Evolutionary conservation across 2,797 vertebrate species (phyloP).

Genomic region (Premnoplex brunnescens): DNA sequence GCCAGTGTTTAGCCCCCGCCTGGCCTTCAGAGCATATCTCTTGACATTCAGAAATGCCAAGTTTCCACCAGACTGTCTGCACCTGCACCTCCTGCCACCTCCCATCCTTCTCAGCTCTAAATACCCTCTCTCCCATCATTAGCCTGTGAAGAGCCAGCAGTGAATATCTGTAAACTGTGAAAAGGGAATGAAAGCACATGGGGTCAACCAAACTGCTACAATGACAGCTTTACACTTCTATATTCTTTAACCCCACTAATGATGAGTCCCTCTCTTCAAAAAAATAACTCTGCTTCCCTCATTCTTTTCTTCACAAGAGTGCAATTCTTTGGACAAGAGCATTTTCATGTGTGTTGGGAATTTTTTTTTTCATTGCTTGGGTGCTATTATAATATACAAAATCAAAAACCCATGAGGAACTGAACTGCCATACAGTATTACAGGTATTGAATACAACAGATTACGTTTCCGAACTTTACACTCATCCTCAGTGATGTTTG

Average conservation of each 20-base stretch:
- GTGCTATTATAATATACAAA: background rate
- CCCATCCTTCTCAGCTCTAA: background rate
- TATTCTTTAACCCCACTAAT: background rate
- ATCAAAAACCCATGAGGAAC: background rate
- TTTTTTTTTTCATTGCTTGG: background rate
- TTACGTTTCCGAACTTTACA: background rate
- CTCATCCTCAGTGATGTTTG: background rate
- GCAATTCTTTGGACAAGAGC: background rate
- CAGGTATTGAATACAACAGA: background rate
- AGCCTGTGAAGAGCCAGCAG: background rate
- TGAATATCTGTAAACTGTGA: background rate
- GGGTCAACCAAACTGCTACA: background rate
- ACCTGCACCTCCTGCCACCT: background rate
- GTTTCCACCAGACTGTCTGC: background rate
- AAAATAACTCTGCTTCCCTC: background rate
- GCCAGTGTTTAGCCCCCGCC: background rate
- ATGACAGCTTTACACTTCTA: background rate
- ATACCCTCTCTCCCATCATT: accelerated
- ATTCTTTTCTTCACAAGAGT: background rate
- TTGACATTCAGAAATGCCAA: background rate
- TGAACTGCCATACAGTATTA: background rate
- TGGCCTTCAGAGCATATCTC: background rate
- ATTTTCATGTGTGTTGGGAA: background rate
- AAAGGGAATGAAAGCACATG: background rate
- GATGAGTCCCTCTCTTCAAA: background rate